Percentiles rank a stretch among this genome's conserved stretches.
These are phyloP conservation scores for Lasioglossum morio DNA, from an alignment of 2,888 invertebrate species.

Conservation along the genomic window DNA sequence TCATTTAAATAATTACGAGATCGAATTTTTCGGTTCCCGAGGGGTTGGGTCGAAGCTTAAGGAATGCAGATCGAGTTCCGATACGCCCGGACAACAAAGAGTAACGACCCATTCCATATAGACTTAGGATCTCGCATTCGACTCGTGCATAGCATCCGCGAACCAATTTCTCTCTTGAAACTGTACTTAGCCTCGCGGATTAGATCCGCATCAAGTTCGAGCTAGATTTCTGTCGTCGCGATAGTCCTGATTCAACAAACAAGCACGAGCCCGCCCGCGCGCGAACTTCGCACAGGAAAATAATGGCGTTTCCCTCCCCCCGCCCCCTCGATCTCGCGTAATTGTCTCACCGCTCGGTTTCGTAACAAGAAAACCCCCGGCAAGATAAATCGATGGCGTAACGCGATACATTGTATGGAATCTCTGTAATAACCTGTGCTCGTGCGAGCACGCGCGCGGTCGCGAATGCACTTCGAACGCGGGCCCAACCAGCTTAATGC, in stretches of 20 bases:
- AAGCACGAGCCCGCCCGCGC: neutral
- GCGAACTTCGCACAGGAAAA: neutral
- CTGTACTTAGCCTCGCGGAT: neutral
- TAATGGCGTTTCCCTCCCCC: neutral
- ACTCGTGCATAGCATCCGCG: neutral
- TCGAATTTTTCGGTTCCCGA: neutral
- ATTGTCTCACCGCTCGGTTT: neutral
- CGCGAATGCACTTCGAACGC: constrained; percentile 1
- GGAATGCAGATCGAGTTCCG: neutral
- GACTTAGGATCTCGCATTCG: neutral
- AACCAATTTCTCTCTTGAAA: neutral
- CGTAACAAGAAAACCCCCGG: constrained; percentile 12
- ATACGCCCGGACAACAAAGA: neutral
- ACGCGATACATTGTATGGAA: constrained; percentile 17
- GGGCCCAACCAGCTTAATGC: neutral
- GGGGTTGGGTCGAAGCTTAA: neutral
- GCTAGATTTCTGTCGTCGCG: neutral
- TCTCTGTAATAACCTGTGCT: constrained; percentile 15
- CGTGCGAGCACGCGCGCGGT: neutral
- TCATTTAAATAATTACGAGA: neutral
- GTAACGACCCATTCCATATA: neutral
- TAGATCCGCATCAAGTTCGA: neutral
- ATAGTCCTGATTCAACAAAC: neutral
- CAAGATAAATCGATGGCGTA: constrained; percentile 30
- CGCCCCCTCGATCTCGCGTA: neutral